Evolutionary conservation across 2,797 vertebrate genomes (phyloP).

Genomic region (Nannoperca obscura): DNA sequence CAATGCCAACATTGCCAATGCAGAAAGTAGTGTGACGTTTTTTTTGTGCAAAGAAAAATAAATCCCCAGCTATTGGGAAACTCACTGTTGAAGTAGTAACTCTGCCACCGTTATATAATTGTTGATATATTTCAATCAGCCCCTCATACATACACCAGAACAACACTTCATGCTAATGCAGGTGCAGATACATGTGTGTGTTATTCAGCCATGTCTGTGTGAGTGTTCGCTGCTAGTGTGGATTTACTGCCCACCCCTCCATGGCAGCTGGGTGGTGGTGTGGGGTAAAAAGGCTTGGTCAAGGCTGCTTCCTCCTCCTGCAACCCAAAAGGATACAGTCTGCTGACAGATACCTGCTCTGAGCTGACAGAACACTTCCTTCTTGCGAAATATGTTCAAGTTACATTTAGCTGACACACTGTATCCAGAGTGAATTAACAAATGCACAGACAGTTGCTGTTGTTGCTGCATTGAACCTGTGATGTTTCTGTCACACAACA

Average conservation of each 20-base stretch:
- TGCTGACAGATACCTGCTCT: slow-evolving; percentile 83
- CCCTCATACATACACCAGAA: slow-evolving; percentile 30
- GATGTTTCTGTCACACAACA: slow-evolving; percentile 17
- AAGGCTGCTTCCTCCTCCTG: slow-evolving; percentile 80
- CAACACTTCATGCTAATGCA: slow-evolving; percentile 48
- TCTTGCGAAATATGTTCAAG: slow-evolving; percentile 59
- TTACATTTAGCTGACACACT: slow-evolving; percentile 60
- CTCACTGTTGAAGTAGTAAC: slow-evolving; percentile 17
- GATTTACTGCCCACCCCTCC: slow-evolving; percentile 72
- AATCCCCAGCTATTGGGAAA: slow-evolving; percentile 8
- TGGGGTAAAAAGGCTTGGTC: slow-evolving; percentile 70
- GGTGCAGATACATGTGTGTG: slow-evolving; percentile 56
- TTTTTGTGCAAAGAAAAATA: not conserved
- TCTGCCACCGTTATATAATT: slow-evolving; percentile 35
- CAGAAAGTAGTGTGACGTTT: not conserved
- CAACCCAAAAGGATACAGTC: slow-evolving; percentile 71
- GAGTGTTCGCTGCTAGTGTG: slow-evolving; percentile 49
- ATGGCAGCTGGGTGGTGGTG: slow-evolving; percentile 70
- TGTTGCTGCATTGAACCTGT: slow-evolving; percentile 15
- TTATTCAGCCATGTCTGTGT: slow-evolving; percentile 29
- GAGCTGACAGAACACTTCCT: slow-evolving; percentile 79
- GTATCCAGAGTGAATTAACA: slow-evolving; percentile 48
- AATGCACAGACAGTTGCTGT: slow-evolving; percentile 22
- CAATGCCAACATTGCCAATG: not conserved
- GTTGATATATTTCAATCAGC: slow-evolving; percentile 65